Evolutionary conservation across 2,888 invertebrate species (phyloP).

Genomic region (Acanthosepion esculentum): DNA sequence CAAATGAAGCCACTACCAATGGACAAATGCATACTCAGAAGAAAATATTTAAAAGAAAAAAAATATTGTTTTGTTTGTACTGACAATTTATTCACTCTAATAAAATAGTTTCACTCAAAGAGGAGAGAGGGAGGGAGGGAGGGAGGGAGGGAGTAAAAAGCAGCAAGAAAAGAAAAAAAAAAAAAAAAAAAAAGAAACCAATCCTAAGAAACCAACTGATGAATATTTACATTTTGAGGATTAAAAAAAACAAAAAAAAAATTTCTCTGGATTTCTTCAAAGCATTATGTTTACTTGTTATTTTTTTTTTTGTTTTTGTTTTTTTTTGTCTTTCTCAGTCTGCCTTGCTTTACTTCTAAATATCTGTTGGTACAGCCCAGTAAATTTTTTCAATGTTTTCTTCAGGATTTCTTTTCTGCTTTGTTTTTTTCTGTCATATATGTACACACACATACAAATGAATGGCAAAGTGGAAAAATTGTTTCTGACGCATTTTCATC

Average conservation of each 20-base stretch:
- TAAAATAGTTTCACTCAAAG: background rate
- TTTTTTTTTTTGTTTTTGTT: background rate
- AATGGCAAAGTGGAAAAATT: too few relatives aligned
- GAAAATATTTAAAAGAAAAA: background rate
- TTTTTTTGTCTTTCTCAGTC: background rate
- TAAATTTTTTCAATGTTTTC: conserved; percentile 33
- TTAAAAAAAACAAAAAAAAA: background rate
- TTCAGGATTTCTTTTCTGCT: background rate
- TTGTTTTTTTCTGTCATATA: background rate
- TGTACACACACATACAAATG: too few relatives aligned
- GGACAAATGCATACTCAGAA: background rate
- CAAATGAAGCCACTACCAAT: background rate
- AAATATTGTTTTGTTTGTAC: background rate
- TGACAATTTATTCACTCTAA: background rate
- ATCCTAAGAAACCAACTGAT: background rate
- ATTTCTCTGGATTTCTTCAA: conserved; percentile 6
- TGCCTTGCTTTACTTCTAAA: background rate
- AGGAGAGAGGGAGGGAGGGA: conserved; percentile 19
- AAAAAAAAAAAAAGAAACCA: background rate
- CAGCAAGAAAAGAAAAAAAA: background rate
- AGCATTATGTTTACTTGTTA: background rate
- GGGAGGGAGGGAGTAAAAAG: background rate
- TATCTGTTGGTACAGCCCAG: background rate
- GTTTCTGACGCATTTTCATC: too few relatives aligned
- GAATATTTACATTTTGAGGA: background rate